These are phyloP conservation scores for Capreolus pygargus DNA, from an alignment of 2,113 vertebrate genomes.

Conservation along the genomic window DNA sequence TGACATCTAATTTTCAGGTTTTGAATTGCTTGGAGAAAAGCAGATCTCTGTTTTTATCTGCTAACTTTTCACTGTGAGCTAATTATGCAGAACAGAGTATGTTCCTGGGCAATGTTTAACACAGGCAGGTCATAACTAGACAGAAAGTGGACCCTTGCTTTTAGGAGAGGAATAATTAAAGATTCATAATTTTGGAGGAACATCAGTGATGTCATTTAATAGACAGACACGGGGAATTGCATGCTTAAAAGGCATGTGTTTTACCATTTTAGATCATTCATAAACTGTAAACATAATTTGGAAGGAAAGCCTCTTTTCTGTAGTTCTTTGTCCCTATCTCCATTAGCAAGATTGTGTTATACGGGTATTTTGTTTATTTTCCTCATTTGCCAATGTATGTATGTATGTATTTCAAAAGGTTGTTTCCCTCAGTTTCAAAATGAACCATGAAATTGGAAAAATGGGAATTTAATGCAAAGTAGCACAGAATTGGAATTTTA, in stretches of 20 bases:
- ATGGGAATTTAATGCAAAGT: not conserved
- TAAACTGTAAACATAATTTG: not conserved
- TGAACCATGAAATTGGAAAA: not conserved
- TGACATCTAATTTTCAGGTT: conserved; percentile 78
- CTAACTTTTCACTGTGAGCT: conserved; percentile 53
- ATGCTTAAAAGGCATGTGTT: not conserved
- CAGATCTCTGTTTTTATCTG: conserved; percentile 58
- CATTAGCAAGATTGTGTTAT: not conserved
- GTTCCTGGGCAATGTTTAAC: conserved; percentile 44
- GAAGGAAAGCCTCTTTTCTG: not conserved
- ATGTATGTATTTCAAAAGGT: not conserved
- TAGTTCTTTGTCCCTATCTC: not conserved
- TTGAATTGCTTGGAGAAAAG: conserved; percentile 68
- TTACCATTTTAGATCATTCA: not conserved
- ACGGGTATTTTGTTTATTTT: not conserved
- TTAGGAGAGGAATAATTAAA: conserved; percentile 55
- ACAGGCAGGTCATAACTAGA: conserved; percentile 49
- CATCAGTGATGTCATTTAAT: conserved; percentile 13
- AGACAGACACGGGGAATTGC: not conserved
- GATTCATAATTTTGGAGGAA: conserved; percentile 7
- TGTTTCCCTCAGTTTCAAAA: conserved; percentile 4
- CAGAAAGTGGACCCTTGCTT: conserved; percentile 30
- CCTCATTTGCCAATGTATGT: not conserved
- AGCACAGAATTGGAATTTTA: not conserved
- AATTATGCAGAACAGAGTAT: conserved; percentile 66